phyloP scores from a whole-genome alignment of 2,888 invertebrate species.

The Tubiluchus corallicola region DNA sequence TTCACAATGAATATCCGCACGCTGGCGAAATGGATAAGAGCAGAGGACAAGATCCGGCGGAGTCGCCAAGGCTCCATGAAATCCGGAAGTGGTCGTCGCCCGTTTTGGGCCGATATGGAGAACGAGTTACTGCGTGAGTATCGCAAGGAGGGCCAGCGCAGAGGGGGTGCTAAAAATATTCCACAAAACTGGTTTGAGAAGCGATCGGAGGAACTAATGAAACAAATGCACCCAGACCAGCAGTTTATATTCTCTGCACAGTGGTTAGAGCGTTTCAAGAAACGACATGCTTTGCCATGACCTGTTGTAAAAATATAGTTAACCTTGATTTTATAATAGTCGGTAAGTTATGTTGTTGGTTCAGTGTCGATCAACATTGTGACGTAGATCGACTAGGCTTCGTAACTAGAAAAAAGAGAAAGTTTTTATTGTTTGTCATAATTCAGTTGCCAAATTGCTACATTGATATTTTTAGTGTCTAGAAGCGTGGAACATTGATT shows the following conservation, averaged over 20 bases:
- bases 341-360: too few relatives aligned
- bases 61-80: not conserved
- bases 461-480: too few relatives aligned
- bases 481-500: too few relatives aligned
- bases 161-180: not conserved
- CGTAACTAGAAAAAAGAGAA: too few relatives aligned
- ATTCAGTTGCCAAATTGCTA: too few relatives aligned
- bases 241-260: not conserved
- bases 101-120: not conserved
- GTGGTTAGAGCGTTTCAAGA: not conserved
- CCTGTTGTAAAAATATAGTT: too few relatives aligned
- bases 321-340: too few relatives aligned
- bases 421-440: too few relatives aligned
- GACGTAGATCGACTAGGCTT: too few relatives aligned
- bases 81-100: not conserved
- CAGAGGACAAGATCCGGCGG: not conserved
- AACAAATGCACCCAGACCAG: not conserved
- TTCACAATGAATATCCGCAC: not conserved
- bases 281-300: too few relatives aligned
- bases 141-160: not conserved
- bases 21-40: not conserved
- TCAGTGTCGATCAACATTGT: too few relatives aligned
- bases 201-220: not conserved
- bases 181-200: not conserved
- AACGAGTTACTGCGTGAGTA: not conserved